These are phyloP conservation scores for Trichonephila clavipes DNA, from an alignment of 1,140 invertebrate genomes.

Conservation along the genomic window DNA sequence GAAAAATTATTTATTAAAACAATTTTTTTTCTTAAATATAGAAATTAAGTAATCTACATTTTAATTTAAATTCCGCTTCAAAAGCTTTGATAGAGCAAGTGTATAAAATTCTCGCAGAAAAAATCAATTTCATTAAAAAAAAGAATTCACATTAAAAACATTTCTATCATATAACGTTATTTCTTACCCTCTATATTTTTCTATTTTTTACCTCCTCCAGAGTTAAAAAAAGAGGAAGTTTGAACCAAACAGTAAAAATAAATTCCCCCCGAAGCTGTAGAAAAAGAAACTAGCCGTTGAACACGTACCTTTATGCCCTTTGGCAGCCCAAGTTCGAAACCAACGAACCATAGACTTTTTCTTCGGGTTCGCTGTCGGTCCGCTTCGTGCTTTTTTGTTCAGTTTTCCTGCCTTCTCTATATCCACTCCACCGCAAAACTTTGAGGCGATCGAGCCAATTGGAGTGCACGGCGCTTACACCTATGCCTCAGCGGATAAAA, in stretches of 20 bases:
- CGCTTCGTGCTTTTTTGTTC: conserved; percentile 24
- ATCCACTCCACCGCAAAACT: conserved; percentile 28
- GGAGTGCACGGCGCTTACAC: conserved; percentile 10
- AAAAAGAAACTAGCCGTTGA: conserved; percentile 12
- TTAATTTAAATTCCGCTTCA: no score
- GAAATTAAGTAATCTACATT: no score
- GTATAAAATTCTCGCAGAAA: no score
- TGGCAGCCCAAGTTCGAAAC: conserved; percentile 19
- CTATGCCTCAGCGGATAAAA: not conserved
- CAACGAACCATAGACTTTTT: conserved; percentile 7
- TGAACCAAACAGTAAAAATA: not conserved
- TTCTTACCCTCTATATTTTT: no score
- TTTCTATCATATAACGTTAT: no score
- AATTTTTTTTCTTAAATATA: no score
- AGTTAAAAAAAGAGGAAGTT: no score
- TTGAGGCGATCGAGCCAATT: conserved; percentile 20
- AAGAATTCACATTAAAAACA: no score
- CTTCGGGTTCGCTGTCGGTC: conserved; percentile 22
- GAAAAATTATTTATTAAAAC: no score
- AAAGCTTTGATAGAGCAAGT: no score
- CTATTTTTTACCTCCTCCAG: no score
- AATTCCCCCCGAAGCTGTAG: not conserved
- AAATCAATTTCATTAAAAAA: no score
- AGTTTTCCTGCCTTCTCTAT: not conserved
- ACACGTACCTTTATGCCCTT: conserved; percentile 30